Base-by-base conservation (phyloP, 92 coral and sea anemone genomes). In the Blastomussa wellsi region DNA sequence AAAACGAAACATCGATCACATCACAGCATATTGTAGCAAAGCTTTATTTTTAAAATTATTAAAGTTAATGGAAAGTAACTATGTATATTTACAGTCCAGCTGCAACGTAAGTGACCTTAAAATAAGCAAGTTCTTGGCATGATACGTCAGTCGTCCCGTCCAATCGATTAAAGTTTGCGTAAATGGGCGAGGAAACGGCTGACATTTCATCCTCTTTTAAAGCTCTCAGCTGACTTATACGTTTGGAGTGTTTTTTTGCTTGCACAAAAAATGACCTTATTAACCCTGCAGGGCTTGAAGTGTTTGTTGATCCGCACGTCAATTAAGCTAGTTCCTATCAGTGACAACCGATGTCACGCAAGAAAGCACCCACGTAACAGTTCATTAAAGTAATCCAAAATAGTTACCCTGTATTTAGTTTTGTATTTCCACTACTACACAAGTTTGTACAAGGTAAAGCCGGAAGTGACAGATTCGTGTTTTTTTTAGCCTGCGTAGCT, bases 71-170 rank as follows among this genome's bases (percentile, higher is more conserved):
- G 6, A 2, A 19, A 26, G 62, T 79, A 44, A 19, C 33, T 44
- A 67, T 42, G 42, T 29, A 26, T 29, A 64, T 19, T 7, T 60
- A 41, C 75, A 65, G 74, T 28, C 74, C 84, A 79, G 84, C 74
- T 79, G 84, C 59, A 42, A 65, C 44, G 28, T 59, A 13, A 8
- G 74, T 65, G 47, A 33, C 47, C 48, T 69, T 22, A 35, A 36
- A 0, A 68, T 15, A 33, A 36, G 31, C 24, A 33, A 69, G 26
- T 69, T 33, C n/a, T 32, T 68, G n/a, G 44, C n/a, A 8, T 35
- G 41, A 1, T 19, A 68, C 5, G 22, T 1, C 64, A 57, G 64
- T 44, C 64, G 64, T 28, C 64, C 28, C 64, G 64, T 28, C 64
- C 28, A 44, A 10, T 44, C 49, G 49, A 10, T 44, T 13, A 13